Percentiles rank a stretch among this genome's conserved stretches.
Conservation (phyloP, 37 sponge, comb jelly and placozoan species). For the Chondrilla cf. caribensis region DNA sequence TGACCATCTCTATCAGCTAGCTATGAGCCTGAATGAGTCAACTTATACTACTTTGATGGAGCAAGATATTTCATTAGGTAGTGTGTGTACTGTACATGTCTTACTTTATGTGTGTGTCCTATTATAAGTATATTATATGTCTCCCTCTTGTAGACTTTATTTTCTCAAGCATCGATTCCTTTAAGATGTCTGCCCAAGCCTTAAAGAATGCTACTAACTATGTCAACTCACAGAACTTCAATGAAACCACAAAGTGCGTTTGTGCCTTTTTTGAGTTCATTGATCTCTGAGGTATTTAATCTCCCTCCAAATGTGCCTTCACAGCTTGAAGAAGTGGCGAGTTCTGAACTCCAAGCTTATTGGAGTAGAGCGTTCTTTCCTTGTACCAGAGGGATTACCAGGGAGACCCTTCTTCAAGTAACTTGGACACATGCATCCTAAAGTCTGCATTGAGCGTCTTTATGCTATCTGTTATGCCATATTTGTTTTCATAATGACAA, state of each 20-base stretch:
- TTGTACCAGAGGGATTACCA: slow-evolving; percentile 81
- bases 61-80: slow-evolving; percentile 7
- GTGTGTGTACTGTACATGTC: neutral
- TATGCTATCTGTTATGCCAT: no score
- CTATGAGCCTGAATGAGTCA: neutral
- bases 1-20: neutral
- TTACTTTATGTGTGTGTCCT: no score
- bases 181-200: neutral
- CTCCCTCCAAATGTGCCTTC: no score
- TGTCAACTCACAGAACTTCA: neutral
- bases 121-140: no score
- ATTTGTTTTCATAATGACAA: no score
- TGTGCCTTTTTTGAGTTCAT: no score
- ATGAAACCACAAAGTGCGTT: neutral
- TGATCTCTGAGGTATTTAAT: no score
- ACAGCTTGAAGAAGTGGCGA: slow-evolving; percentile 26
- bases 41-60: neutral
- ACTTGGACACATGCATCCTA: no score
- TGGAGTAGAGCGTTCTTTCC: slow-evolving; percentile 84
- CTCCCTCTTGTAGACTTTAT: neutral
- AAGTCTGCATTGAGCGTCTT: no score
- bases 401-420: slow-evolving; percentile 75
- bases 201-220: slow-evolving; percentile 2
- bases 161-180: neutral
- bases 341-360: slow-evolving; percentile 81